Evolutionary conservation across 2,888 invertebrate species (phyloP), one percentile per base, ranked within the genome.

Genomic region (Seladonia tumulorum): DNA sequence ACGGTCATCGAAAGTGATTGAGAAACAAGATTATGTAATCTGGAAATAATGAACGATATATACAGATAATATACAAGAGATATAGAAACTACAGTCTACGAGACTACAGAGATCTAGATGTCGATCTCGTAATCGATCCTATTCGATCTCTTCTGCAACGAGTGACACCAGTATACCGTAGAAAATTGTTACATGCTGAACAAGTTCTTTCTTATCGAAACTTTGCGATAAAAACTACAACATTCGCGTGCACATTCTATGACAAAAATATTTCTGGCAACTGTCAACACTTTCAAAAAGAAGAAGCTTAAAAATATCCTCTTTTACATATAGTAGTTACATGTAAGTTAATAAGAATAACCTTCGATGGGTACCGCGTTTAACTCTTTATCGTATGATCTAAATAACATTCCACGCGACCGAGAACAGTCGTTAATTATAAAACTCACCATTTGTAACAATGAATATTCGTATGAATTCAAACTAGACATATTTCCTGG

Each of bases 1-100:
- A 66, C 16, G 42, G 18, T 82, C 49, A 35, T 8, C 35, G 35
- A 70, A 45, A 57, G 39, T 76, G 73, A 80, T 78, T 63, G 78
- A 53, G 45, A 39, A 76, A 87, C 45, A 81, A 73, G 66, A 80
- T 83, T 78, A 29, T 60, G 68, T 66, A 87, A 87, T 14, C 39
- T 74, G 57, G n/a, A 5, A 70, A 73, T 70, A 74, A 75, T 70
- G 60, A 63, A 7, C 77, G 10, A 29, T 53, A n/a, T 22, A 22
- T 35, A 57, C 12, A 35, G 35, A 22, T 3, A 49, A 45, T 63
- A 63, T 72, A 39, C 42, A 16, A 18, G 12, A 45, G n/a, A 73
- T 42, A 42, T 25, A 60, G n/a, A 25, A n/a, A 60, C 57, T 57
- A 0, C 22, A n/a, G 25, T 60, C 25, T 60, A 25, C 25, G 25